phyloP scores from a whole-genome alignment of 2,113 vertebrate genomes.

The Nesogale talazaci region DNA sequence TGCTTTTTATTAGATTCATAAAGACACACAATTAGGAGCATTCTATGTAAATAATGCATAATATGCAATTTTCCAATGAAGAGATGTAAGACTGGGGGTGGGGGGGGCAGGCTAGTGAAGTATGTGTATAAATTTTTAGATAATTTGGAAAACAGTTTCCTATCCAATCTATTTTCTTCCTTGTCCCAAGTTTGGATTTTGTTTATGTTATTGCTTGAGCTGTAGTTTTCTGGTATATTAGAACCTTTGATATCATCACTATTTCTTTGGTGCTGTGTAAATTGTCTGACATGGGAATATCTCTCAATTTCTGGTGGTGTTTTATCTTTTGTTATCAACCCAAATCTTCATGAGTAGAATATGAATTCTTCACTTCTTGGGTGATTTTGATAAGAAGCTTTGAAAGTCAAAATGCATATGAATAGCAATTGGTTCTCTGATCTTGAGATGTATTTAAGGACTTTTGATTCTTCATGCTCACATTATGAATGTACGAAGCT shows the following conservation, averaged over 20 bases:
- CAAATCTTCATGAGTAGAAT: slow-evolving; percentile 49
- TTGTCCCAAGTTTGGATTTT: slow-evolving; percentile 55
- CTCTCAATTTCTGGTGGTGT: slow-evolving; percentile 47
- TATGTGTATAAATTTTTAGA: background rate
- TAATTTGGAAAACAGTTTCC: slow-evolving; percentile 37
- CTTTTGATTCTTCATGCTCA: slow-evolving; percentile 35
- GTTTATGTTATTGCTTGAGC: slow-evolving; percentile 61
- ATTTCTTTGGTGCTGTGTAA: slow-evolving; percentile 59
- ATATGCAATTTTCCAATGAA: background rate
- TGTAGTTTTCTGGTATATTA: slow-evolving; percentile 62
- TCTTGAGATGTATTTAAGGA: slow-evolving; percentile 37
- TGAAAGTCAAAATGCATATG: background rate
- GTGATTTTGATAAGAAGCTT: slow-evolving; percentile 4
- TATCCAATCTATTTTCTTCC: slow-evolving; percentile 37
- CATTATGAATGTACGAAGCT: background rate
- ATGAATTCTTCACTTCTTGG: slow-evolving; percentile 41
- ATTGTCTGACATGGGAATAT: slow-evolving; percentile 41
- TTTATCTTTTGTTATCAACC: slow-evolving; percentile 53
- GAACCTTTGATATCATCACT: slow-evolving; percentile 50
- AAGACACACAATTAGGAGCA: background rate
- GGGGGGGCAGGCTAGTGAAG: background rate
- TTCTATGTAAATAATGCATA: background rate
- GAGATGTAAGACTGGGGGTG: background rate
- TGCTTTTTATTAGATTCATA: slow-evolving; percentile 33
- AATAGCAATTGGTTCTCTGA: background rate